Base-by-base conservation (phyloP, 2,888 invertebrate species). In the Scelioninae gen. 1 region DNA sequence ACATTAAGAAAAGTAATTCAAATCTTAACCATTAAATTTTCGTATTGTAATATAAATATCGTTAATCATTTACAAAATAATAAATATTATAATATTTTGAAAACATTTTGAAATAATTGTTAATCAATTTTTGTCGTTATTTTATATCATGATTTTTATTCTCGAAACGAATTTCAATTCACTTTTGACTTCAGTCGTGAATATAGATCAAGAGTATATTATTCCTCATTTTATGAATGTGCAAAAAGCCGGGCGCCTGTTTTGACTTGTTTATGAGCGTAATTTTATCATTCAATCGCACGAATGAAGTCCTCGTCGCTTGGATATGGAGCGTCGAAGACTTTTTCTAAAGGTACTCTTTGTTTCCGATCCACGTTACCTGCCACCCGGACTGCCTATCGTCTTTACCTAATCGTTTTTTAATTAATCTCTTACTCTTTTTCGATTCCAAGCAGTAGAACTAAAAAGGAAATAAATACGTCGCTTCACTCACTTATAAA, bases 241-340 rank as follows among this genome's bases (percentile, higher is more conserved):
- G 53, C 75, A 82, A 74, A 80, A 75, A 77, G 69, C 68, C 38
- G 69, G 72, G 80, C 74, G 75, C 78, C 79, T 38, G 65, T 82
- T 72, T 77, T 51, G 77, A 80, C 85, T 83, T 81, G 78, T 83
- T 83, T 83, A 83, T 71, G 81, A 80, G 69, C 31, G 69, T 13
- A 75, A 78, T 56, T 78, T 78, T 69, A 65, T 78, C 62, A 62
- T 69, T 71, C 65, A 55, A 34, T 80, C 80, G 66, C 76, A 68
- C 77, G 79, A 82, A 82, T 66, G 72, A 69, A 68, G 63, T 66
- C 66, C 65, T 80, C 76, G 71, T 43, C 43, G 68, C 68, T 60
- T 15, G 66, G 47, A 45, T 58, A 53, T 58, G 29, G 49, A 69
- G 56, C 47, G 80, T 83, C 62, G 83, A 83, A 85, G 82, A 84